Conservation (phyloP, 2,113 vertebrate genomes). For the Sinosuthora webbiana region DNA sequence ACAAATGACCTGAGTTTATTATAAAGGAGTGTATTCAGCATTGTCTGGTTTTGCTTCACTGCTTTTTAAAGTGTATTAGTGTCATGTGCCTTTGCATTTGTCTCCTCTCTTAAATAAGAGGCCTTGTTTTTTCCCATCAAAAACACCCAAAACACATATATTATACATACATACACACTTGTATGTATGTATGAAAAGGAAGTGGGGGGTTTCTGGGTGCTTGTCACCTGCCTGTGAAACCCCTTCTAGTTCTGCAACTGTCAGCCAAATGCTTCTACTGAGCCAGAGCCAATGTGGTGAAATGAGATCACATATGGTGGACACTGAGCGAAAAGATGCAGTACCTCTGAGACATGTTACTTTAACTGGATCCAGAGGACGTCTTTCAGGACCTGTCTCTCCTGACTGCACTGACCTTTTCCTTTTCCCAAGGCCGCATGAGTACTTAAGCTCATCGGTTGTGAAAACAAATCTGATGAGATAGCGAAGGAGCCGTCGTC, state of each 20-base stretch:
- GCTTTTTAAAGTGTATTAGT: neutral
- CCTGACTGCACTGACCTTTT: constrained; percentile 98
- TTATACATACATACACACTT: neutral
- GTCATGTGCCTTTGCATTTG: neutral
- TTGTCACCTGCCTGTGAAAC: constrained; percentile 18
- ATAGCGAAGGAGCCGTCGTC: constrained; percentile 93
- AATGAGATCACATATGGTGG: constrained; percentile 79
- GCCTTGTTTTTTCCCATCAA: neutral
- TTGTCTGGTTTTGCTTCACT: neutral
- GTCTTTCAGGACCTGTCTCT: constrained; percentile 94
- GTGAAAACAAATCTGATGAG: constrained; percentile 99
- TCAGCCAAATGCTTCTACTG: constrained; percentile 63
- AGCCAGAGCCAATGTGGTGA: constrained; percentile 80
- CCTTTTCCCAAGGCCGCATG: constrained; percentile 98
- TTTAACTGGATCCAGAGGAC: constrained; percentile 98
- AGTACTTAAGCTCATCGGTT: constrained; percentile 99
- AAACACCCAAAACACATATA: neutral
- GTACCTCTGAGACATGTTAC: constrained; percentile 99
- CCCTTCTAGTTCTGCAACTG: constrained; percentile 39
- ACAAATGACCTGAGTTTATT: neutral
- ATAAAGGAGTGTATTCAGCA: neutral
- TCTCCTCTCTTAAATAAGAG: neutral
- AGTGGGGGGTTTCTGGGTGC: neutral
- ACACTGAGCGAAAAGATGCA: constrained; percentile 81
- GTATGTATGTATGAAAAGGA: neutral